Conservation (phyloP, 2,888 invertebrate species). For the Ectemnius lituratus region DNA sequence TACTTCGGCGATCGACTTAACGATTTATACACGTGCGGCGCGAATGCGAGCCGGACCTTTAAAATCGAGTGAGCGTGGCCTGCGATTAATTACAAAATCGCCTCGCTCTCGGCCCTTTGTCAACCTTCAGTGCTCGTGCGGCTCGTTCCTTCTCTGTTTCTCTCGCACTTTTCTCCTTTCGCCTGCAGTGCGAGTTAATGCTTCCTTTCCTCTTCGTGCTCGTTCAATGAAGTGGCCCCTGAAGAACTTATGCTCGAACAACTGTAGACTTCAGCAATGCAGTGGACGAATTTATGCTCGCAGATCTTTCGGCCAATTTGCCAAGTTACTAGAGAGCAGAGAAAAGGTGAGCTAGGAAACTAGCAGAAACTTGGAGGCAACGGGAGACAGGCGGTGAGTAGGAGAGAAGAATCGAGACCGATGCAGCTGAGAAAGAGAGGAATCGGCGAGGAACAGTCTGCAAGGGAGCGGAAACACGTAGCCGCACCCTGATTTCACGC, state of each 20-base stretch:
- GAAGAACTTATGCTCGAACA: too few relatives aligned
- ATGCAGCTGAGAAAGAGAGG: conserved; percentile 40
- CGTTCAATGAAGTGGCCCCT: too few relatives aligned
- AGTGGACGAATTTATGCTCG: too few relatives aligned
- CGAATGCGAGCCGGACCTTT: conserved; percentile 29
- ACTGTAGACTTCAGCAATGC: too few relatives aligned
- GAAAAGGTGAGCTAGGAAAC: conserved; percentile 22
- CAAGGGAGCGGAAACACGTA: conserved; percentile 26
- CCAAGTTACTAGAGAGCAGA: conserved; percentile 10
- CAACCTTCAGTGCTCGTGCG: conserved; percentile 11
- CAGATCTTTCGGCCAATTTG: neutral
- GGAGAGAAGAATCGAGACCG: conserved; percentile 30
- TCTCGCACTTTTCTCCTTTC: neutral
- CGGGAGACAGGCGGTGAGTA: conserved; percentile 5
- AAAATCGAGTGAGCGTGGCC: conserved; percentile 18
- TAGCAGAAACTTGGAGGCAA: conserved; percentile 28
- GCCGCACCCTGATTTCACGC: conserved; percentile 67
- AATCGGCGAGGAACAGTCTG: conserved; percentile 30
- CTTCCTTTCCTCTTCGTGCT: too few relatives aligned
- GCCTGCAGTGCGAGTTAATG: neutral
- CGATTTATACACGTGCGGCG: conserved; percentile 40
- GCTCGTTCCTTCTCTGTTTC: neutral
- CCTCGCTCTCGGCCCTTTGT: conserved; percentile 33
- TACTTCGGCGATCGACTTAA: conserved; percentile 41
- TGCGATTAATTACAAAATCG: conserved; percentile 44